Base-by-base conservation (phyloP, 2,888 invertebrate genomes). In the Odontocerum albicorne region DNA sequence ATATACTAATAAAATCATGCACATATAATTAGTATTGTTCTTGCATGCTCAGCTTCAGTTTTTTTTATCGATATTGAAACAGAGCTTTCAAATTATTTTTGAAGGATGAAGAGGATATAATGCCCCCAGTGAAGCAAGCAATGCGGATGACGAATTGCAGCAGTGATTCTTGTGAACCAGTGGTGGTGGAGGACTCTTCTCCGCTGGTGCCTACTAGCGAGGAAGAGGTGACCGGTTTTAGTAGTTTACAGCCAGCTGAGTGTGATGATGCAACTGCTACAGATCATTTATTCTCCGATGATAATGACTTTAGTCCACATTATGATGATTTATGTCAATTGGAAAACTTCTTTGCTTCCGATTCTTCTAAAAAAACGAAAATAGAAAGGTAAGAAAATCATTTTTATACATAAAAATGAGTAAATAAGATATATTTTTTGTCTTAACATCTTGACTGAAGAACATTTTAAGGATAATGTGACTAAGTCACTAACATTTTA, bases 321-420 rank as follows among this genome's bases (percentile, higher is more conserved):
- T 75, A 76, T 67, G 67, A 75, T 67, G 76, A 77, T 49, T 65
- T 77, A 49, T 77, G 76, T 62, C 76, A 77, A 16, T 65, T 77
- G 59, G 76, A 77, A 63, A 77, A 77, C 74, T 75, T 77, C 49
- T 71, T 74, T n/a, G 72, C 75, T 38, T 50, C 75, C 7, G 75
- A 76, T 63, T 72, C 72, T 32, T 75, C 77, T 46, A 76, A 77
- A 66, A 76, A 76, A 40, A 16, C 19, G 31, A 55, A 45, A 20
- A 39, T 21, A 38, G 13, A 44, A 12, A 58, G 54, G 55, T 45
- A 44, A 49, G 49, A 21, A 16, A 15, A 7, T 33, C 17, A 39
- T 10, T 39, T n/a, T 39, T 20, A 1, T 20, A 20, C 1, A 4
- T n/a, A n/a, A n/a, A n/a, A n/a, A n/a, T n/a, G n/a, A n/a, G n/a